Conservation (phyloP, 2,113 vertebrate genomes). For the Nothocercus julius region DNA sequence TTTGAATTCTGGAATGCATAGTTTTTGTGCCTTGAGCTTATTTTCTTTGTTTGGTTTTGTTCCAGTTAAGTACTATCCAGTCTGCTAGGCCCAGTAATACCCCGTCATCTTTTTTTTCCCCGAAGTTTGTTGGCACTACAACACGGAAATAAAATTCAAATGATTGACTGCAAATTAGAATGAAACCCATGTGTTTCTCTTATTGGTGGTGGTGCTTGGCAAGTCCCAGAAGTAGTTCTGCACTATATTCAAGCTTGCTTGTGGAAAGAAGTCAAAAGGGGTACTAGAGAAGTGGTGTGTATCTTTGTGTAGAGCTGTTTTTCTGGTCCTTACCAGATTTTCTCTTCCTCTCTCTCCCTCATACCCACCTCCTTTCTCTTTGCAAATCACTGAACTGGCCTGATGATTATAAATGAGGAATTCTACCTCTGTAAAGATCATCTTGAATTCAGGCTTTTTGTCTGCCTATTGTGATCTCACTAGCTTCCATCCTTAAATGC, state of each 20-base stretch:
- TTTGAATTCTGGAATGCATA: neutral
- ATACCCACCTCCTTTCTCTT: neutral
- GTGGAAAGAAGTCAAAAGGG: neutral
- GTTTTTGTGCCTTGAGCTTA: neutral
- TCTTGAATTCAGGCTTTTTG: neutral
- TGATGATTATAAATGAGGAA: neutral
- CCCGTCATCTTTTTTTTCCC: neutral
- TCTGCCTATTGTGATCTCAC: neutral
- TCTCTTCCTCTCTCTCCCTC: neutral
- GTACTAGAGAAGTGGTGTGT: neutral
- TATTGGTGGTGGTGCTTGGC: neutral
- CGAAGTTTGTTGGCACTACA: neutral
- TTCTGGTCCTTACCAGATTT: neutral
- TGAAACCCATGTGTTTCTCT: neutral
- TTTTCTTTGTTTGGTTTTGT: neutral
- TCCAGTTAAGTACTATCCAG: neutral
- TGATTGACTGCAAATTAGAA: neutral
- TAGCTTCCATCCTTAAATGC: neutral
- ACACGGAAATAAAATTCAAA: neutral
- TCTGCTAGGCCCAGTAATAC: neutral
- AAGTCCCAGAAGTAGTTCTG: neutral
- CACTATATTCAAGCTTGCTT: neutral
- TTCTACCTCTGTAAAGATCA: neutral
- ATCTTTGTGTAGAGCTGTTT: neutral
- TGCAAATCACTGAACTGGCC: neutral